Conservation (phyloP, 2,888 invertebrate species). For the Orthosia gothica region DNA sequence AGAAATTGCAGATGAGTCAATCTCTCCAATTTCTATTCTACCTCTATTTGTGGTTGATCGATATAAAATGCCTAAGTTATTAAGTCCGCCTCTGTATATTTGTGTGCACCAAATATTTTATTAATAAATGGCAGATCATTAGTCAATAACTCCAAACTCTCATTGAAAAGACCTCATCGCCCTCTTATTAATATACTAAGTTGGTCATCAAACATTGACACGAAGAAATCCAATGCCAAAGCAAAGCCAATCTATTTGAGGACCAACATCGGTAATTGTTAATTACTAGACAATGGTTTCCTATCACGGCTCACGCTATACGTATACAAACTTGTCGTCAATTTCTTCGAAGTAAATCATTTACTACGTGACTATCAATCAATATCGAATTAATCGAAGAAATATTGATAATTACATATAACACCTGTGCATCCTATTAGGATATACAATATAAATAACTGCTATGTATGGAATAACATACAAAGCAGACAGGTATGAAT, state of each 20-base stretch:
- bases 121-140: background rate
- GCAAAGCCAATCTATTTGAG: background rate
- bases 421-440: conserved; percentile 52
- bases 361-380: background rate
- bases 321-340: background rate
- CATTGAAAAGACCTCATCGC: background rate
- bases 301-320: background rate
- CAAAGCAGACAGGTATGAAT: conserved; percentile 38
- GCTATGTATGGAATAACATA: conserved; percentile 32
- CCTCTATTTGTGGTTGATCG: too few species aligned
- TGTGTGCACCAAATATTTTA: too few species aligned
- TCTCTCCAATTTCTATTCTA: too few species aligned
- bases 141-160: background rate
- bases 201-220: background rate
- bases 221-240: background rate
- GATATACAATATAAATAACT: conserved; percentile 20
- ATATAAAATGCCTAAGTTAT: too few species aligned
- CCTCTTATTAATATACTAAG: background rate
- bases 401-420: conserved; percentile 1
- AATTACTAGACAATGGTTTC: background rate
- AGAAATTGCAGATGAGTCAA: background rate
- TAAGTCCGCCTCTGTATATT: too few species aligned
- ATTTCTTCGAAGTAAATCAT: conserved; percentile 16
- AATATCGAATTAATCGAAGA: conserved; percentile 8
- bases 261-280: background rate